Conservation (phyloP, 2,888 invertebrate species). For the Gibbula magus region DNA sequence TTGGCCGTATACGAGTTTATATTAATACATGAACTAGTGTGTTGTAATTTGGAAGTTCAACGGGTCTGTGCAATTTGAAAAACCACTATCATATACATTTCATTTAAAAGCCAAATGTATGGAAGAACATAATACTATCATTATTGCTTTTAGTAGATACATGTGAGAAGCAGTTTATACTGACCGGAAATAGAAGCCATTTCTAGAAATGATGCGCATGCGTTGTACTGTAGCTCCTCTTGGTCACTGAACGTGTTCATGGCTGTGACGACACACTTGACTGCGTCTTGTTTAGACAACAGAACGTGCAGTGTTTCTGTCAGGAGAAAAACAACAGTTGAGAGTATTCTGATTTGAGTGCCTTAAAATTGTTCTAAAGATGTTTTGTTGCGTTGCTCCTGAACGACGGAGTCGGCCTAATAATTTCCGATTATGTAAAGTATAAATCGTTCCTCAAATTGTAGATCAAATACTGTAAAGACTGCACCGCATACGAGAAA, state of each 20-base stretch:
- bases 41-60: no score
- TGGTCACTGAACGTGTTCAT: conserved; percentile 47
- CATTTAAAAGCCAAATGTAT: not conserved
- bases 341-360: not conserved
- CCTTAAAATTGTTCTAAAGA: no score
- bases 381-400: no score
- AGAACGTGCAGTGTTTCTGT: conserved; percentile 55
- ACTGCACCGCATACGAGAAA: no score
- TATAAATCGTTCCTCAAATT: no score
- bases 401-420: no score
- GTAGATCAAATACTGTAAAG: no score
- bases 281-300: conserved; percentile 50
- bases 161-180: not conserved
- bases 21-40: no score
- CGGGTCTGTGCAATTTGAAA: no score
- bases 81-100: not conserved
- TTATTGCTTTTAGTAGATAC: not conserved
- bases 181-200: conserved; percentile 50
- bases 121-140: not conserved
- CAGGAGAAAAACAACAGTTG: not conserved
- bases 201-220: conserved; percentile 49
- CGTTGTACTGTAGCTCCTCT: conserved; percentile 47
- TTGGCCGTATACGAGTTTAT: no score
- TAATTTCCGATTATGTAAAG: no score
- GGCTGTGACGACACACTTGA: conserved; percentile 48